These are phyloP conservation scores for Margarornis squamiger DNA, from an alignment of 2,797 vertebrate genomes.

Conservation along the genomic window DNA sequence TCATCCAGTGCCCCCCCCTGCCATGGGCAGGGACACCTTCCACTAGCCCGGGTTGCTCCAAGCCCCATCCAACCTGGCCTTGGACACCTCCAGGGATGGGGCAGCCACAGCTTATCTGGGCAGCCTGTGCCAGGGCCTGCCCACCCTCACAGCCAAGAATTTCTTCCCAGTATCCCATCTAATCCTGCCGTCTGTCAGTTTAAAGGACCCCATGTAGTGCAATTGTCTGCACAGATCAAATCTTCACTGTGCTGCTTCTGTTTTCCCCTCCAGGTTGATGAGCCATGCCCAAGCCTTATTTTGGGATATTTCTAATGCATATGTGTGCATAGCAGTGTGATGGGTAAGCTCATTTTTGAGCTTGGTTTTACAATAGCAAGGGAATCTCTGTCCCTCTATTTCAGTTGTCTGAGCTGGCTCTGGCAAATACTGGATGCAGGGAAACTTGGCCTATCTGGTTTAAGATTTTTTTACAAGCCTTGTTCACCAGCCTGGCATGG, in stretches of 20 bases:
- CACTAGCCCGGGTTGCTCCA: accelerated
- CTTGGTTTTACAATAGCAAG: neutral
- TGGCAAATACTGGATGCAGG: neutral
- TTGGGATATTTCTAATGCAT: neutral
- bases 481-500: neutral
- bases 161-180: neutral
- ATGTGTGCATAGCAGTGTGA: neutral
- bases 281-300: neutral
- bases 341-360: neutral
- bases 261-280: neutral
- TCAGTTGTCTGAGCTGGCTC: neutral
- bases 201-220: neutral
- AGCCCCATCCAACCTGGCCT: neutral
- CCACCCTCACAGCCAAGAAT: neutral
- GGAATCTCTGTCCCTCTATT: neutral
- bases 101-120: neutral
- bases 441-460: neutral
- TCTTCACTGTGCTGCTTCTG: neutral
- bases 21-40: neutral
- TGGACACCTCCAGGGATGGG: neutral
- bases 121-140: accelerated
- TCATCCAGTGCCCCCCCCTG: neutral
- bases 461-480: neutral
- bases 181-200: neutral
- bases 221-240: neutral